Base-by-base conservation (phyloP, 2,888 invertebrate genomes). In the Macrophya alboannulata region DNA sequence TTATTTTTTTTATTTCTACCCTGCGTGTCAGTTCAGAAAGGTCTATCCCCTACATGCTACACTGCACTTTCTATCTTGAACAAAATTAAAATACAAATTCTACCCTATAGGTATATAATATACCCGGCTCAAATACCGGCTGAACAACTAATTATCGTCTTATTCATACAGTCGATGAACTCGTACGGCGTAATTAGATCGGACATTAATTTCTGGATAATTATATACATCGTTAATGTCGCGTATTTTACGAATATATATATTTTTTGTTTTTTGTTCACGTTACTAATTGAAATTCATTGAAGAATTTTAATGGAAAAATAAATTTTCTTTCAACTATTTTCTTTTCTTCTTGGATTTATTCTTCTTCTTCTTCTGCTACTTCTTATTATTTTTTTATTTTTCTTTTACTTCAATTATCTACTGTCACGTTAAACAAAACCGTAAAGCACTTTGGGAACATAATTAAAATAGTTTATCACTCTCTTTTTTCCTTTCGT, bases 61-160 rank as follows among this genome's bases (percentile, higher is more conserved):
- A 55, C 55, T 55, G n/a, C 55, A 55, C 55, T n/a, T n/a, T n/a
- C 17, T n/a, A 55, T 8, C 55, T 1, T 37, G 25, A 62, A 31
- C 1, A 31, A 37, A 68, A 37, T 68, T 37, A 12, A 37, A 31
- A 5, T 37, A 68, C 37, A 68, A 37, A 37, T 68, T n/a, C n/a
- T 37, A 68, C 68, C 68, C 68, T 68, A 37, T 25, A 68, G 31
- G 31, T 31, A 31, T 31, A 31, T 31, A 2, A 31, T 31, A 31
- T 3, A n/a, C 55, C 8, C 17, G n/a, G n/a, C 55, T 55, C n/a
- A n/a, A n/a, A 55, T 55, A 55, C n/a, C 55, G n/a, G 8, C n/a
- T 55, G 55, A 55, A n/a, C 55, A 55, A 55, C 55, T n/a, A 55
- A n/a, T 55, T n/a, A 55, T 55, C 55, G 55, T 55, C n/a, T 55